Evolutionary conservation across 2,888 invertebrate species (phyloP).

Genomic region (Drosophila neutralis): DNA sequence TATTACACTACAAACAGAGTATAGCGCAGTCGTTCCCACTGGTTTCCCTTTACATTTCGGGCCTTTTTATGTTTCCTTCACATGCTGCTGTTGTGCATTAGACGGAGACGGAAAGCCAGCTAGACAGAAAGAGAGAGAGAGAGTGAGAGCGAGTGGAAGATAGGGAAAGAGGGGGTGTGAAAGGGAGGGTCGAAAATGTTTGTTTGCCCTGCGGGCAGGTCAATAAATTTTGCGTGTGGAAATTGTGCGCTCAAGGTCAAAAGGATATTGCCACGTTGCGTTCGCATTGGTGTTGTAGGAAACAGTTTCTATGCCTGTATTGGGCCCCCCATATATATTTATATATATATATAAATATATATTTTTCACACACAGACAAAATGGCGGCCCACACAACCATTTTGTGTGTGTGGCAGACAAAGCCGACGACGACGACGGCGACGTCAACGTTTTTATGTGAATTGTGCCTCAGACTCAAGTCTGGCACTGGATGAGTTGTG

Average conservation of each 20-base stretch:
- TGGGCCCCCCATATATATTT: constrained; percentile 23
- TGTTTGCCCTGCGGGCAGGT: constrained; percentile 67
- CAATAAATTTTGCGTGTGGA: constrained; percentile 84
- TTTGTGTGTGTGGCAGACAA: constrained; percentile 49
- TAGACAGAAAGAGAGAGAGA: neutral
- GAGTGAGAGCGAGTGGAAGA: neutral
- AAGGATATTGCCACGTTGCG: constrained; percentile 83
- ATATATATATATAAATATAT: constrained; percentile 19
- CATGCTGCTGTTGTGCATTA: constrained; percentile 2
- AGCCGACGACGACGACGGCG: constrained; percentile 34
- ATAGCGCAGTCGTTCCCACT: neutral
- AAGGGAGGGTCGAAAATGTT: constrained; percentile 1
- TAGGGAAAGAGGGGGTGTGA: neutral
- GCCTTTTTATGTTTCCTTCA: constrained; percentile 53
- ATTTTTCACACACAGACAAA: constrained; percentile 54
- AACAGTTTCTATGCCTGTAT: constrained; percentile 52
- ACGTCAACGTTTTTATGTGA: constrained; percentile 24
- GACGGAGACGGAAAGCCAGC: neutral
- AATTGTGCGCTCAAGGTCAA: constrained; percentile 84
- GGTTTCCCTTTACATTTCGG: constrained; percentile 24
- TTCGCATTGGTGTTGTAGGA: constrained; percentile 60
- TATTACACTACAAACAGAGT: neutral
- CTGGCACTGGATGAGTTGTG: constrained; percentile 41
- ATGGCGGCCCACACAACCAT: constrained; percentile 67
- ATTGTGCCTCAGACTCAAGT: constrained; percentile 12